phyloP scores from a whole-genome alignment of 2,888 invertebrate species.

The Chrysolina oricalcia region DNA sequence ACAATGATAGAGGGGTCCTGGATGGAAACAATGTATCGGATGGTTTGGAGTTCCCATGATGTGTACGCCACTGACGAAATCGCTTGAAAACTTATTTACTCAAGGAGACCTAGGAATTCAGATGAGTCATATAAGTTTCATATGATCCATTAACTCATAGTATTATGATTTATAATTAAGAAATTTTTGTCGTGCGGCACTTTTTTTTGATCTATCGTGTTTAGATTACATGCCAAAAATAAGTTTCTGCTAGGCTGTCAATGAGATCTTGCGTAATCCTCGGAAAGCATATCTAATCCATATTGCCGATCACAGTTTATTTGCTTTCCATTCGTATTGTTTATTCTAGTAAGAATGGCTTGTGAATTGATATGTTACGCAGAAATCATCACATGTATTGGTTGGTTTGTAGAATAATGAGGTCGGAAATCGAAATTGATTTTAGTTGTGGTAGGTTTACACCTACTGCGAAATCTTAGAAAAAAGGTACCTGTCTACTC shows the following conservation, averaged over 20 bases:
- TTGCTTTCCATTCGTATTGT: conserved; percentile 23
- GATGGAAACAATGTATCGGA: too few relatives aligned
- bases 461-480: not conserved
- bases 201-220: conserved; percentile 12
- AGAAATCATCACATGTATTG: not conserved
- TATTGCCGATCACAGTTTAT: conserved; percentile 29
- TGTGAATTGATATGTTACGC: conserved; percentile 7
- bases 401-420: not conserved
- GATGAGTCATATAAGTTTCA: conserved; percentile 15
- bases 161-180: conserved; percentile 7
- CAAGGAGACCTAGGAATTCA: conserved; percentile 13
- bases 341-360: conserved; percentile 26
- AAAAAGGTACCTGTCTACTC: too few relatives aligned
- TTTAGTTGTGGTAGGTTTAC: not conserved
- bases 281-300: conserved; percentile 3
- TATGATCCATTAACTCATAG: conserved; percentile 13
- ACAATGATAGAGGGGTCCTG: too few relatives aligned
- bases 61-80: not conserved
- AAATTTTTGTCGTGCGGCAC: conserved; percentile 6
- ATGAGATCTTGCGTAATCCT: conserved; percentile 16
- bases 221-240: conserved; percentile 20
- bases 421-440: not conserved
- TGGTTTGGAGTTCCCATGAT: too few relatives aligned
- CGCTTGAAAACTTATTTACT: conserved; percentile 1
- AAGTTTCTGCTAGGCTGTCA: conserved; percentile 6